Conservation (phyloP, 2,888 invertebrate species). For the Ormyrus rosae region DNA sequence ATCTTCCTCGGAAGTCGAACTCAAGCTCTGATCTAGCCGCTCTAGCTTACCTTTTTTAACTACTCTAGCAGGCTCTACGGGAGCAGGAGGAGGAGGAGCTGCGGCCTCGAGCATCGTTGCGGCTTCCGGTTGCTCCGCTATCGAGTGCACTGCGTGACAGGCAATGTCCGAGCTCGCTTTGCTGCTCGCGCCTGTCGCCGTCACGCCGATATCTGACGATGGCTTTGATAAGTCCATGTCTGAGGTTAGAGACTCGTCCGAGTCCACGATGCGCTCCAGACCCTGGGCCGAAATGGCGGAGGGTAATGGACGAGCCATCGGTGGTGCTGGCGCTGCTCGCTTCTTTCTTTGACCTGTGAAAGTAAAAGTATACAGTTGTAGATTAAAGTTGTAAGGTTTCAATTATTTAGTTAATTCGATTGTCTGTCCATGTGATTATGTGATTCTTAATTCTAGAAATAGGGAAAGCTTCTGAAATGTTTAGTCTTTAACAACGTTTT, state of each 20-base stretch:
- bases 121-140: slow-evolving; percentile 5
- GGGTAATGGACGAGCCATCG: slow-evolving; percentile 66
- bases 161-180: slow-evolving; percentile 68
- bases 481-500: no score
- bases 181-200: slow-evolving; percentile 62
- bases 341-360: slow-evolving; percentile 78
- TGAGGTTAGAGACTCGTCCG: slow-evolving; percentile 72
- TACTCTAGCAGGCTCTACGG: slow-evolving; percentile 68
- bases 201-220: slow-evolving; percentile 69
- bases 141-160: slow-evolving; percentile 27
- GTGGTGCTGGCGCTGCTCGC: slow-evolving; percentile 78
- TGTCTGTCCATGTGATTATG: no score
- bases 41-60: slow-evolving; percentile 73
- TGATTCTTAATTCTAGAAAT: no score
- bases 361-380: not conserved
- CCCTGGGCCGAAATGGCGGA: slow-evolving; percentile 71
- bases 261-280: slow-evolving; percentile 72
- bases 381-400: no score
- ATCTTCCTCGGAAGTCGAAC: not conserved
- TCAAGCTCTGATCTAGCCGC: slow-evolving; percentile 51
- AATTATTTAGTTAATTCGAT: no score
- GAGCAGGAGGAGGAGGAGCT: no score
- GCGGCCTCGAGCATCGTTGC: slow-evolving; percentile 24
- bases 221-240: slow-evolving; percentile 72
- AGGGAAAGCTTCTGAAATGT: no score